Evolutionary conservation across 2,797 vertebrate genomes (phyloP).

Genomic region (Enteromius thamalakanensis): DNA sequence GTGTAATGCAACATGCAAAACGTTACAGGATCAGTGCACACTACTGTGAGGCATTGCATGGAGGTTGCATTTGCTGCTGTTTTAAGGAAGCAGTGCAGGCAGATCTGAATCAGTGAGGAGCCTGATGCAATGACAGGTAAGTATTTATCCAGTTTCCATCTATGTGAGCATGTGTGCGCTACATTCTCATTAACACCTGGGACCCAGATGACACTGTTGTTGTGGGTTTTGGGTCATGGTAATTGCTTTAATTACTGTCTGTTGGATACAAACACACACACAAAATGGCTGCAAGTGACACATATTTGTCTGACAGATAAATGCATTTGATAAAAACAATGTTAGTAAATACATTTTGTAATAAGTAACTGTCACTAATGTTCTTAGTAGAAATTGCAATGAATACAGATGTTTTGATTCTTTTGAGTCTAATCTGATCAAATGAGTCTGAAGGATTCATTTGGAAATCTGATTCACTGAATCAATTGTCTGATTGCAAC

Average conservation of each 20-base stretch:
- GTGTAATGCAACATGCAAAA: slow-evolving; percentile 17
- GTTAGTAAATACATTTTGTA: neutral
- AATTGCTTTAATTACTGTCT: slow-evolving; percentile 52
- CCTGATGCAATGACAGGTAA: slow-evolving; percentile 53
- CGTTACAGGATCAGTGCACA: neutral
- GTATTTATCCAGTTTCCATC: slow-evolving; percentile 8
- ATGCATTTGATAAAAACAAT: neutral
- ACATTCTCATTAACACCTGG: slow-evolving; percentile 19
- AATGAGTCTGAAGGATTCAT: neutral
- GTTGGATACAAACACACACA: slow-evolving; percentile 37
- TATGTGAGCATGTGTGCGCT: neutral
- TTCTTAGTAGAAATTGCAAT: neutral
- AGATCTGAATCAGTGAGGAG: slow-evolving; percentile 20
- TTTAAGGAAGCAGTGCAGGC: slow-evolving; percentile 18
- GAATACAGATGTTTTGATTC: neutral
- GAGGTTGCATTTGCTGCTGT: slow-evolving; percentile 8
- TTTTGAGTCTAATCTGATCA: neutral
- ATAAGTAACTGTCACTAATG: neutral
- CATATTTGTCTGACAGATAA: neutral
- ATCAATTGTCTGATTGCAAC: neutral
- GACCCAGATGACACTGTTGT: slow-evolving; percentile 53
- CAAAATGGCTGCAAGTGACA: slow-evolving; percentile 7
- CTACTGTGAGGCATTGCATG: neutral
- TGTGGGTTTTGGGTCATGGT: slow-evolving; percentile 34
- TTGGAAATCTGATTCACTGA: neutral